Base-by-base conservation (phyloP, 2,113 vertebrate species). In the Colaptes auratus region DNA sequence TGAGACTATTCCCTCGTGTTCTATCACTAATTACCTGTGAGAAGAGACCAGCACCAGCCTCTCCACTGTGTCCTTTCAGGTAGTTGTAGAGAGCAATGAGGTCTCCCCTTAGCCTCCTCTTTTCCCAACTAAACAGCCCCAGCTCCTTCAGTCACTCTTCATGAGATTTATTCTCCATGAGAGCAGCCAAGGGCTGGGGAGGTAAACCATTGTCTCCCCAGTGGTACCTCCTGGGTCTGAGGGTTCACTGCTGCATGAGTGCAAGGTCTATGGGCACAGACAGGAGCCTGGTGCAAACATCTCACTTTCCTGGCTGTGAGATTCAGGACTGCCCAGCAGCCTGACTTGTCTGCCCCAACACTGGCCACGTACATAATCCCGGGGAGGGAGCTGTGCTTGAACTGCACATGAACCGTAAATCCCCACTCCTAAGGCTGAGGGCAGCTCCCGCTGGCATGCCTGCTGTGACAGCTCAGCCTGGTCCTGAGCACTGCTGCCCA, bases 341-440 rank as follows among this genome's bases (percentile, higher is more conserved):
- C 74, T 2, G 4, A 20, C 36, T 82, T 28, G 21, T 74, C 21
- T 7, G 67, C 10, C 81, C 88, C 9, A 0, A 56, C 4, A 2
- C 67, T 35, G 86, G 91, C 56, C 92, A 39, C 20, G 4, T 39
- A 10, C 25, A 3, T 86, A 94, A 94, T 95, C 91, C 91, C 83
- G 3, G 80, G 52, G 88, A 44, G 15, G 82, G 92, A 94, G 86
- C 94, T 2, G 25, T 13, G 90, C 90, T 95, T 94, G 92, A 96
- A 95, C 92, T 93, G 94, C 89, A 70, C 48, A 7, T 91, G 95
- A 90, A 93, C 93, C 80, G 39, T 87, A 92, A 94, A 93, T 92
- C 83, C 86, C 44, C 31, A 1, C 60, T 94, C 46, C 72, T 25
- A 52, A 86, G 79, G 83, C 90, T 2, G 74, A 83, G 95, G 95